Conservation (phyloP, 2,797 vertebrate genomes). For the Manis crassicaudata region DNA sequence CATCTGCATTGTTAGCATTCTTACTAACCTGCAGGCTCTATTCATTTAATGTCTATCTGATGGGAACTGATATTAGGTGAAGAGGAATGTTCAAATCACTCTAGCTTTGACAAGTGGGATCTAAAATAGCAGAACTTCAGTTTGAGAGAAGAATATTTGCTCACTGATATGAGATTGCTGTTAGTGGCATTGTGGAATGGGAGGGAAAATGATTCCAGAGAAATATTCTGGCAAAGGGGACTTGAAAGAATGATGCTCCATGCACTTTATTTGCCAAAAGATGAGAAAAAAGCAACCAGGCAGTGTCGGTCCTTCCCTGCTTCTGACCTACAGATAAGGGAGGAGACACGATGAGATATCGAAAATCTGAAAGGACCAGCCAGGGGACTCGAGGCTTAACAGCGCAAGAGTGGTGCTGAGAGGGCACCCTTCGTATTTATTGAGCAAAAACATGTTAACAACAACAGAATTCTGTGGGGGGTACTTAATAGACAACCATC, state of each 20-base stretch:
- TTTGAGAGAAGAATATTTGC: neutral
- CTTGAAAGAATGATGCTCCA: neutral
- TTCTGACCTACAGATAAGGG: no score
- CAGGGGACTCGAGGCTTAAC: no score
- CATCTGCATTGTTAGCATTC: conserved; percentile 70
- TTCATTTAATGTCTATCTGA: conserved; percentile 71
- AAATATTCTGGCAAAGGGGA: neutral
- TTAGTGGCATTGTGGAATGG: neutral
- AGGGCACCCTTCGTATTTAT: no score
- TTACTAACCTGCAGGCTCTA: conserved; percentile 43
- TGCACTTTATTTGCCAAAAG: conserved; percentile 21
- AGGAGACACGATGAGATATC: no score
- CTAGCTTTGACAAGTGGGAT: conserved; percentile 20
- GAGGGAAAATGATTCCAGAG: neutral
- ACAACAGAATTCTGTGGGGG: no score
- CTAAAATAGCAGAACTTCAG: conserved; percentile 33
- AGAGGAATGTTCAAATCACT: conserved; percentile 55
- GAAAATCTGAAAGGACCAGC: no score
- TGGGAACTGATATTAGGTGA: conserved; percentile 34
- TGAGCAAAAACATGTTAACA: no score
- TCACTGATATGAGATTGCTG: neutral
- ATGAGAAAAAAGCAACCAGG: neutral
- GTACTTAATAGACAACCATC: no score
- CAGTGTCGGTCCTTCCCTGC: neutral
- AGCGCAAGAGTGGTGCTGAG: no score